Base-by-base conservation (phyloP, 2,113 vertebrate species). In the Sturnira hondurensis region DNA sequence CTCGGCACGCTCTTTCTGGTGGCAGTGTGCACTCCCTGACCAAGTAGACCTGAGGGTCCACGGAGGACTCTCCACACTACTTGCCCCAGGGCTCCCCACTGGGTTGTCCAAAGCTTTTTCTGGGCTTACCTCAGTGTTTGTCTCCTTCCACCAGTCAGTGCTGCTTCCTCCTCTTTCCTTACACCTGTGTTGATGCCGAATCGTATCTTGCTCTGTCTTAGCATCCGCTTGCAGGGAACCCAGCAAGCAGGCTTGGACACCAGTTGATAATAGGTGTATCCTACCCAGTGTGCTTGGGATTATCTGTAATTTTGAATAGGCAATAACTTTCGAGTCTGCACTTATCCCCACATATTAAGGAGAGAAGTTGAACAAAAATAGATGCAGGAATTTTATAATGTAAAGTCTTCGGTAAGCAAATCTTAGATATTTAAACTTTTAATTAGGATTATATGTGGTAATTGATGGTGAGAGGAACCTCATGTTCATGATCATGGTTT, bases 241-340 rank as follows among this genome's bases (percentile, higher is more conserved):
- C n/a, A n/a, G n/a, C n/a, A n/a, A n/a, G n/a, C n/a, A 83, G 54
- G 20, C 31, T 89, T 33, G 6, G 16, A 89, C 3, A 61, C 8
- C 15, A 7, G 24, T 28, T 22, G n/a, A 14, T 87, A 87, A 86
- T 31, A 65, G 19, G 3, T 16, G 47, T n/a, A 78, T 9, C 52
- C 36, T 86, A 41, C 1, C 22, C 17, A 14, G 1, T 47, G 24
- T 77, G 19, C 36, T 43, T 45, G 1, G 20, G 6, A 0, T 0
- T 81, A 11, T 71, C 43, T 50, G 17, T 82, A 73, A 89, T 68
- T 94, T 86, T 96, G 50, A 93, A 77, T 4, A 87, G 50, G 28
- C 16, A 77, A 52, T 63, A 33, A 80, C 58, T 84, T 89, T 71
- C 41, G 67, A 85, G 63, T 38, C 14, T 58, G 2, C 67, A 43